Base-by-base conservation (phyloP, 1,140 invertebrate genomes). In the Dufourea novaeangliae region DNA sequence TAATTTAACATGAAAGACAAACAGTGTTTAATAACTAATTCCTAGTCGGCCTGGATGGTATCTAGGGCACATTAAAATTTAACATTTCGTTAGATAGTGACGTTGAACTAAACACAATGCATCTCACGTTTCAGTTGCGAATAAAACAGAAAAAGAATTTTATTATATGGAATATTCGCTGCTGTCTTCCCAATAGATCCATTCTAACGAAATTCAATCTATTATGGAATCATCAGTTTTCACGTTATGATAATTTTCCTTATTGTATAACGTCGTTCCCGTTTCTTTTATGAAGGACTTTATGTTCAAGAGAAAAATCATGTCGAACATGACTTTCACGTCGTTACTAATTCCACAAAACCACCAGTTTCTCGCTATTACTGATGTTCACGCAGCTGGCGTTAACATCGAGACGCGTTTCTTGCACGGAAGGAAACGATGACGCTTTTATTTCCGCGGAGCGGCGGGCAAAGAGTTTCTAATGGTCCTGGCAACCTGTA, bases 321-420 rank as follows among this genome's bases (percentile, higher is more conserved):
- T 52, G 12, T 22, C 11, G 32, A 27, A 52, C 41, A 12, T 50
- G 70, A 72, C 70, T 72, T 72, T 72, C 70, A 72, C 70, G 41
- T 27, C 37, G 14, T 27, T 37, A 41, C 22, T 63, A 27, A 72
- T 72, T 25, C 59, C 5, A 17, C 22, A 27, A 8, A 50, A 62
- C 14, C 6, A 10, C 6, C 22, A 7, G n/a, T 46, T 63, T 50
- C 7, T 4, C 12, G n/a, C 22, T n/a, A 25, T 50, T 57, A 32
- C n/a, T 12, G 41, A 64, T 39, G 70, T 52, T 72, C 29, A 50
- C 11, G 39, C 59, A 52, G 41, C 37, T 59, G 54, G 29, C 37
- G 27, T 22, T 20, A n/a, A 32, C 27, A 17, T 29, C 5, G 27
- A n/a, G 57, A 17, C 68, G 34, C 34, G 52, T 57, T 56, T 70